These are phyloP conservation scores for Hyaena hyaena DNA, from an alignment of 2,113 vertebrate species.

Conservation along the genomic window DNA sequence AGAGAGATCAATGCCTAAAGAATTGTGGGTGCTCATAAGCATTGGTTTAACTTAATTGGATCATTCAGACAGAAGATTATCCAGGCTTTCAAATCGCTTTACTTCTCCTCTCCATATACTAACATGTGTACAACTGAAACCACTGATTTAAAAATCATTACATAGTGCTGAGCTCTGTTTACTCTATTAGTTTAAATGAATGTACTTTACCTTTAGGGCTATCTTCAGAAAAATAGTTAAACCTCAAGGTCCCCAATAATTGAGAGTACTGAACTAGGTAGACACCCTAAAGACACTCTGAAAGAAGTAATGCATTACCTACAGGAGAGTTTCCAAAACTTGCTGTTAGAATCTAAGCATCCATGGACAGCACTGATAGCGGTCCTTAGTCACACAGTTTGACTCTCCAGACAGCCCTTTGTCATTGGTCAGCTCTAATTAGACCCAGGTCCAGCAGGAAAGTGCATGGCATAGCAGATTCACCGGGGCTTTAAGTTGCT, in stretches of 20 bases:
- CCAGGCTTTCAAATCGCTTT: background rate
- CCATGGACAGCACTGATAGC: constrained; percentile 74
- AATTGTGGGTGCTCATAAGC: background rate
- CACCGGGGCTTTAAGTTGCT: constrained; percentile 87
- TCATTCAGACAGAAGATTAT: background rate
- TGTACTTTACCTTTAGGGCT: constrained; percentile 84
- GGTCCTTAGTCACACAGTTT: constrained; percentile 79
- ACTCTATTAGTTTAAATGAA: constrained; percentile 86
- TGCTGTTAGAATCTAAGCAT: constrained; percentile 82
- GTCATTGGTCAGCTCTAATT: constrained; percentile 84
- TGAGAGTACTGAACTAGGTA: constrained; percentile 82
- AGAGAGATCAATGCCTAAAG: background rate
- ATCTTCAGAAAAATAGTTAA: constrained; percentile 84
- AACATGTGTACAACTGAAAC: constrained; percentile 91
- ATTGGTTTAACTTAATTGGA: background rate
- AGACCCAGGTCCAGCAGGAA: constrained; percentile 86
- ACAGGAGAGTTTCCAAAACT: constrained; percentile 77
- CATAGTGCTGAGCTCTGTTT: constrained; percentile 86
- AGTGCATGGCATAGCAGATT: constrained; percentile 82
- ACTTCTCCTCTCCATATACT: constrained; percentile 76
- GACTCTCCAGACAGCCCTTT: constrained; percentile 86
- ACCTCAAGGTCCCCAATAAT: constrained; percentile 80
- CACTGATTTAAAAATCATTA: constrained; percentile 86
- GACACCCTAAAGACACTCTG: constrained; percentile 81
- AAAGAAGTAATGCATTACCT: constrained; percentile 84